phyloP scores from a whole-genome alignment of 2,113 vertebrate genomes.

The Ptychochromis oligacanthus region DNA sequence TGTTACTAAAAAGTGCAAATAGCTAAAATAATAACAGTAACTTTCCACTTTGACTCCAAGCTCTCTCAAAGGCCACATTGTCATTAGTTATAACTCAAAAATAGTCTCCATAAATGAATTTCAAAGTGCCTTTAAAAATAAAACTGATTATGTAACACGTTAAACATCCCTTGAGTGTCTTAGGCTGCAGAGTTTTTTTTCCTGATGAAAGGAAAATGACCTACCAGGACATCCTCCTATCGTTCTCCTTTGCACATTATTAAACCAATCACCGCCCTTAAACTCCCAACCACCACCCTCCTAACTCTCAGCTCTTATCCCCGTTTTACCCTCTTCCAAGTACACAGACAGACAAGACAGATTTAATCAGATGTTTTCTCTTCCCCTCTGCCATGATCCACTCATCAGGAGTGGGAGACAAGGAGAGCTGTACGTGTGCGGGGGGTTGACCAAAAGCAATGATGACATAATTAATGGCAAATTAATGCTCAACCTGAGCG shows the following conservation, averaged over 20 bases:
- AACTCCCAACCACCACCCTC: slow-evolving; percentile 40
- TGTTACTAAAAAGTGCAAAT: background rate
- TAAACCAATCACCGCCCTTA: slow-evolving; percentile 71
- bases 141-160: slow-evolving; percentile 53
- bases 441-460: slow-evolving; percentile 42
- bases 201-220: slow-evolving; percentile 70
- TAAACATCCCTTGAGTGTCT: slow-evolving; percentile 20
- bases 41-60: slow-evolving; percentile 6
- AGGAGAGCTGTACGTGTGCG: slow-evolving; percentile 30
- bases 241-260: slow-evolving; percentile 49
- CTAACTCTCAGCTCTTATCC: slow-evolving; percentile 51
- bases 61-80: slow-evolving; percentile 22
- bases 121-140: slow-evolving; percentile 22
- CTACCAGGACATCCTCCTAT: slow-evolving; percentile 60
- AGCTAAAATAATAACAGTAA: slow-evolving; percentile 1
- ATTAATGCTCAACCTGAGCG: slow-evolving; percentile 71
- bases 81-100: slow-evolving; percentile 25
- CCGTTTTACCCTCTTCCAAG: slow-evolving; percentile 58
- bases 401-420: slow-evolving; percentile 64
- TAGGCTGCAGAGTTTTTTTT: slow-evolving; percentile 17
- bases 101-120: background rate
- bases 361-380: slow-evolving; percentile 73
- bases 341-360: slow-evolving; percentile 61
- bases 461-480: slow-evolving; percentile 79
- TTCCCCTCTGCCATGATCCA: slow-evolving; percentile 57